These are phyloP conservation scores for Drosophila leonis DNA, from an alignment of 2,888 invertebrate genomes.

Conservation along the genomic window DNA sequence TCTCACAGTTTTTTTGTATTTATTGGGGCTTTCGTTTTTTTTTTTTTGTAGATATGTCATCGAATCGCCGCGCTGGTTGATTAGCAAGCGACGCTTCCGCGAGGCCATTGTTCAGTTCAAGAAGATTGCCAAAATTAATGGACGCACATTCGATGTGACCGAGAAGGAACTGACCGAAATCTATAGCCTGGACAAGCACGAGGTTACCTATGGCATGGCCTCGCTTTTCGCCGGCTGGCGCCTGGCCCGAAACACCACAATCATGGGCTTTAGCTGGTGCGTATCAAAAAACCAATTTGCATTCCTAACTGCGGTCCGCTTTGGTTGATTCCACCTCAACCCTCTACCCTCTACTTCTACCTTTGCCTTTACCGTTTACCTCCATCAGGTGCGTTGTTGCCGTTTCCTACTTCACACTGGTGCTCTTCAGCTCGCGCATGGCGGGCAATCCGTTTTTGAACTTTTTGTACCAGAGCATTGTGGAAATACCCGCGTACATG, in stretches of 20 bases:
- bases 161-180: conserved; percentile 85
- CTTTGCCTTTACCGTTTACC: not conserved
- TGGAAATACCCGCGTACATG: conserved; percentile 88
- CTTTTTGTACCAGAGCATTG: conserved; percentile 88
- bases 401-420: conserved; percentile 86
- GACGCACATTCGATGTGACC: conserved; percentile 84
- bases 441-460: conserved; percentile 89
- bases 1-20: not conserved
- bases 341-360: no score
- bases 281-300: conserved; percentile 68
- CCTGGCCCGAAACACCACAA: conserved; percentile 87
- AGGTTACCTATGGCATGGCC: conserved; percentile 86
- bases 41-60: conserved; percentile 87
- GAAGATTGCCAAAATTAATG: conserved; percentile 87
- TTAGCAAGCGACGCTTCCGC: conserved; percentile 86
- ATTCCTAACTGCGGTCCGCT: conserved; percentile 64
- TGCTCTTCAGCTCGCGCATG: conserved; percentile 87
- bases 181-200: conserved; percentile 81
- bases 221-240: conserved; percentile 87
- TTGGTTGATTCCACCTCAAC: conserved; percentile 16
- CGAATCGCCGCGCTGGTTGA: conserved; percentile 89
- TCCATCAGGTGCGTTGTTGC: conserved; percentile 86
- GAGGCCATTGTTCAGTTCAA: conserved; percentile 86
- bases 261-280: conserved; percentile 87
- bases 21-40: not conserved